phyloP scores from a whole-genome alignment of 2,113 vertebrate genomes.

The Salvelinus namaycush region DNA sequence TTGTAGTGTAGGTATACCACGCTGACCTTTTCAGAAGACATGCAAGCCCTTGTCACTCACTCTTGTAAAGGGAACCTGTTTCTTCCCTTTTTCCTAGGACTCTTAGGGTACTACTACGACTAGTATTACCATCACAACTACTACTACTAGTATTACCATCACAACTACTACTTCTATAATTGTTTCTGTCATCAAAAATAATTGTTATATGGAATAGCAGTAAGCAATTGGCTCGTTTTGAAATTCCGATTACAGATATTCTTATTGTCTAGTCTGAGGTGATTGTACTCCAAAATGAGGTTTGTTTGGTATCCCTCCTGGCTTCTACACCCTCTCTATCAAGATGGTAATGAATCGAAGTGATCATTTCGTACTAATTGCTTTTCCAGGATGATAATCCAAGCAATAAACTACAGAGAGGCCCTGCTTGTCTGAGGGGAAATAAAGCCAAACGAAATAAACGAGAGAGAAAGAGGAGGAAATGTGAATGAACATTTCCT shows the following conservation, averaged over 20 bases:
- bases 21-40: too few relatives aligned
- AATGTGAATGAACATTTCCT: constrained; percentile 73
- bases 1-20: too few relatives aligned
- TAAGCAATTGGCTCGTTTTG: constrained; percentile 6
- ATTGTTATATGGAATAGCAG: constrained; percentile 29
- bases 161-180: background rate
- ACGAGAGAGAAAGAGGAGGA: constrained; percentile 45
- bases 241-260: constrained; percentile 21
- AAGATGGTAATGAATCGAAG: constrained; percentile 33
- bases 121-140: too few relatives aligned
- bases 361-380: constrained; percentile 63
- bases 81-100: constrained; percentile 9
- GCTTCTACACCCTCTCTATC: constrained; percentile 27
- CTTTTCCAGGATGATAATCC: constrained; percentile 62
- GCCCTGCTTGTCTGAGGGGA: constrained; percentile 53
- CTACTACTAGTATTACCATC: background rate
- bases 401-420: constrained; percentile 53
- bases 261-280: constrained; percentile 16
- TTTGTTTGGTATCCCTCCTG: constrained; percentile 15
- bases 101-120: constrained; percentile 1
- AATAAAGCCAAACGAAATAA: constrained; percentile 67
- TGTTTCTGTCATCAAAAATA: constrained; percentile 38
- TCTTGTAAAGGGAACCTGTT: too few relatives aligned
- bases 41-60: too few relatives aligned
- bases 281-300: constrained; percentile 24